A percentile compares a stretch with the other conserved stretches of the same genome.
phyloP scores from a whole-genome alignment of 2,888 invertebrate genomes.

The Lumbricus terrestris region DNA sequence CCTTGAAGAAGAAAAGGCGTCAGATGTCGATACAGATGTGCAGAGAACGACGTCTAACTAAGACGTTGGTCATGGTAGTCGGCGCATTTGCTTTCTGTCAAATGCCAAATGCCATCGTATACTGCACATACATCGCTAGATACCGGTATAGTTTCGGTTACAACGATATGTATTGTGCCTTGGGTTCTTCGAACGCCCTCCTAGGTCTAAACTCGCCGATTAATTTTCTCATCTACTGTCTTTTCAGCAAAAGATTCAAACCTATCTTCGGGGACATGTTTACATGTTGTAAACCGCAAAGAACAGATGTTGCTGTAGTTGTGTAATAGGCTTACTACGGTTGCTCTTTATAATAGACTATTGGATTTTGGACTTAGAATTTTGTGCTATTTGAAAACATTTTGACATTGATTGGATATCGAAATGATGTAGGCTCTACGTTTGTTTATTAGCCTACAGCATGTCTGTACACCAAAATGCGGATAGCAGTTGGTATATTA shows the following conservation, averaged over 20 bases:
- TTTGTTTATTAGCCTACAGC: too few relatives aligned
- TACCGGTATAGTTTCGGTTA: rapidly evolving
- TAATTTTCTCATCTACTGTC: background rate
- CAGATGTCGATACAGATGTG: background rate
- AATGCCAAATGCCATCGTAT: background rate
- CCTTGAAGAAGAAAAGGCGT: background rate
- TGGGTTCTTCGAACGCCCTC: rapidly evolving
- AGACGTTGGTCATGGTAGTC: background rate
- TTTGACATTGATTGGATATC: too few relatives aligned
- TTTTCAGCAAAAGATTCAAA: background rate
- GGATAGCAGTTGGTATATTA: too few relatives aligned
- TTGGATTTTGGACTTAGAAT: too few relatives aligned
- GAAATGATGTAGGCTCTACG: too few relatives aligned
- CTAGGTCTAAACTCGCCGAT: background rate
- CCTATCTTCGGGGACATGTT: background rate
- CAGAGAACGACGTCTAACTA: background rate
- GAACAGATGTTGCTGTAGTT: background rate
- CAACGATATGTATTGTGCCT: background rate
- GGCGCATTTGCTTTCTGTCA: background rate
- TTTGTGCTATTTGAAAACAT: too few relatives aligned
- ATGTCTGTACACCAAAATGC: too few relatives aligned
- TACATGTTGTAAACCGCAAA: background rate
- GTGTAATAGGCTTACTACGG: too few relatives aligned
- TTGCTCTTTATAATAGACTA: too few relatives aligned
- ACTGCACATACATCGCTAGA: too few relatives aligned